Evolutionary conservation across 2,113 vertebrate genomes (phyloP), one percentile per base, ranked within the genome.

Genomic region (Tangachromis dhanisi): DNA sequence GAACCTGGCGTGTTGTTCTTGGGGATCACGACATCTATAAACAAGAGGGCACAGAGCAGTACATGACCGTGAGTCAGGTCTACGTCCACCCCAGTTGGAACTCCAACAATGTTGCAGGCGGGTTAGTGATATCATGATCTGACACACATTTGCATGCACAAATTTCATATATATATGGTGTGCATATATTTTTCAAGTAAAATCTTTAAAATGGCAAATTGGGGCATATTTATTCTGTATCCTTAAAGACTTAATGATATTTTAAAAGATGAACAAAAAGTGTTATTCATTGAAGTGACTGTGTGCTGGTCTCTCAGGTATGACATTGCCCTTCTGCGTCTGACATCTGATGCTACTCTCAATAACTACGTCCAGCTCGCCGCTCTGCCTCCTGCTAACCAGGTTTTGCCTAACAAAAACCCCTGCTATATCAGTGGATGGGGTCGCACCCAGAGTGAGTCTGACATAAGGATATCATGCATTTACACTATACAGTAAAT

Each of bases 351-450:
- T 0, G 97, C 96, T 29, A 81, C 86, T 61, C 96, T 99, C 26
- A 98, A 97, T 96, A 92, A 4, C 87, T 85, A 97, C 0, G 96
- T 98, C 87, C 90, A 98, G 95, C 95, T 98, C 80, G 97, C 85
- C 0, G 35, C 55, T 12, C 96, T 99, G 92, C 97, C 98, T 35
- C 51, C n/a, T 31, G 51, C 85, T 1, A 97, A 96, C 4, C 87
- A 95, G 90, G 40, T 97, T 90, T 97, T 98, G 95, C 5, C 97
- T 90, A 89, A 98, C 96, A 92, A 97, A 91, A 95, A 96, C 89
- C 45, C 89, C 92, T 98, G 98, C 93, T 97, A 97, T 95, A 97
- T 99, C 96, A 96, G 93, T 0, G 98, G 98, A 95, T 99, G 98
- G 98, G 98, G 98, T 47, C 92, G 17, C 73, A 98, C 97, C 86